Base-by-base conservation (phyloP, 2,888 invertebrate genomes). In the Zaprionus obscuricornis region DNA sequence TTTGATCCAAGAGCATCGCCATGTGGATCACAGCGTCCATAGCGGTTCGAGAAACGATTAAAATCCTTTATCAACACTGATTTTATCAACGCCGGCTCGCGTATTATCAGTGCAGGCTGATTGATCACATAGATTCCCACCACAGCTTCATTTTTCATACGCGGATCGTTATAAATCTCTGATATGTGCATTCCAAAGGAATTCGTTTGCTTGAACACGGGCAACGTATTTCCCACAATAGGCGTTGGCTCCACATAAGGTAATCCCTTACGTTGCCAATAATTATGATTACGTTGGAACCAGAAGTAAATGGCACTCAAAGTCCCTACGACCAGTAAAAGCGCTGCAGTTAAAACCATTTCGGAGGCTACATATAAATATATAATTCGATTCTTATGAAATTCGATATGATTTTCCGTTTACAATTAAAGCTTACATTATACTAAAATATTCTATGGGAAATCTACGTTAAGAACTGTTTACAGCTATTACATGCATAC, bases 41-140 rank as follows among this genome's bases (percentile, higher is more conserved):
- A 86, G 2, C 90, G 79, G 36, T 89, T 85, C 0, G 84, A 57
- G 63, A 91, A 92, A 7, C 84, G 85, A 60, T 89, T 87, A 33
- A 92, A 91, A 51, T 92, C 91, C 39, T 90, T 91, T 2, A 92
- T 88, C 13, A 92, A 50, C 1, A 92, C 65, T 0, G 88, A 82
- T 65, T 91, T 92, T 0, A 91, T 67, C 1, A 92, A 52, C n/a
- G 91, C 91, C 0, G 89, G 89, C 34, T 92, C 91, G 1, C 91
- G 88, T 7, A 90, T 64, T 2, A 92, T 13, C n/a, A 92, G 45
- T 0, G 77, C 87, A 0, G 92, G 92, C n/a, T 88, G 88, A 65
- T 91, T 89, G 11, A 92, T 81, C 1, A 90, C 82, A 87, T 89
- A 79, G 66, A 91, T 62, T 74, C 92, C 87, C 66, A 87, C 82